Percentiles rank a stretch among this genome's conserved stretches.
These are phyloP conservation scores for Brachionus rotundiformis DNA, from an alignment of 1,140 invertebrate species.

Conservation along the genomic window DNA sequence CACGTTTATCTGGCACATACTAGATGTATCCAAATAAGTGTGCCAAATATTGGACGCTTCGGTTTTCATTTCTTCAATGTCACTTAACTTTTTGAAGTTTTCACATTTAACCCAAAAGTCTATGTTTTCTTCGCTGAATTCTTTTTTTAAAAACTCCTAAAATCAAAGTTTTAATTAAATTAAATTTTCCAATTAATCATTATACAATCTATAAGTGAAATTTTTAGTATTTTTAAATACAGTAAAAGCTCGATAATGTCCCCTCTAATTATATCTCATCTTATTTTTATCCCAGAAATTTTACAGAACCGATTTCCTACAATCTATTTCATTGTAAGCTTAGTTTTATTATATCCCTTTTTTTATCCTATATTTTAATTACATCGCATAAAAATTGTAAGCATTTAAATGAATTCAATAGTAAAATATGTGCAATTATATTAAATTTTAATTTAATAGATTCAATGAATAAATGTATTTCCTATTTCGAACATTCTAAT, in stretches of 20 bases:
- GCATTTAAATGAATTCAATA: neutral
- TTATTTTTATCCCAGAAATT: no score
- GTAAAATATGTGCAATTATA: neutral
- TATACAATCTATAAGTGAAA: no score
- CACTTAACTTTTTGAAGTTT: conserved; percentile 70
- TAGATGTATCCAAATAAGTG: conserved; percentile 45
- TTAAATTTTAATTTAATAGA: no score
- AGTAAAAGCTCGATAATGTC: neutral
- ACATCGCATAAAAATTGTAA: neutral
- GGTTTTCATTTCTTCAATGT: conserved; percentile 58
- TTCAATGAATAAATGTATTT: no score
- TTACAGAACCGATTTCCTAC: no score
- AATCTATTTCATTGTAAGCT: neutral
- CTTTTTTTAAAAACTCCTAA: conserved; percentile 88
- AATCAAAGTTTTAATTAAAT: neutral
- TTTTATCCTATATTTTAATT: neutral
- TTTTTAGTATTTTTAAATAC: neutral
- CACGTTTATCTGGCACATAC: conserved; percentile 52
- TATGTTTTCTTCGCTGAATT: conserved; percentile 95
- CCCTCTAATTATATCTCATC: neutral
- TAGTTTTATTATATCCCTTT: neutral
- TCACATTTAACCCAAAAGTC: conserved; percentile 92
- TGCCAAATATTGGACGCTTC: conserved; percentile 40
- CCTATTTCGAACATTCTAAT: no score
- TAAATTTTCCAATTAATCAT: no score